A percentile compares a stretch with the other conserved stretches of the same genome.
phyloP scores from a whole-genome alignment of 2,797 vertebrate genomes.

The Paramormyrops hopkinsi region DNA sequence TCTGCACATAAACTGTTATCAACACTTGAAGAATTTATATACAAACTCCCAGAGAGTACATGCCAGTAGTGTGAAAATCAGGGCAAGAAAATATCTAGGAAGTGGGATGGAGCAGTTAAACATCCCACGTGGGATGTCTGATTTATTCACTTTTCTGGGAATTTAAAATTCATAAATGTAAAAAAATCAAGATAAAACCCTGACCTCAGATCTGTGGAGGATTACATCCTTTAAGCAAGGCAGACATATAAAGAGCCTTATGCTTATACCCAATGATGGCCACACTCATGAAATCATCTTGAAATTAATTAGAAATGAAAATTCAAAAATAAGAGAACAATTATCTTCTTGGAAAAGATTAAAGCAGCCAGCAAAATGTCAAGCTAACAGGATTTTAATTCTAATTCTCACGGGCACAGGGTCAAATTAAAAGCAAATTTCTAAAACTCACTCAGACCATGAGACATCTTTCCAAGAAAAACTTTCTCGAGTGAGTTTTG shows the following conservation, averaged over 20 bases:
- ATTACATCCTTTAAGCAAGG: background rate
- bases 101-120: background rate
- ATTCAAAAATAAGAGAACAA: background rate
- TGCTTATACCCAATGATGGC: background rate
- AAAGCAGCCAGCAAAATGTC: background rate
- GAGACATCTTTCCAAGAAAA: background rate
- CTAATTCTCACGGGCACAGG: background rate
- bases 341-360: background rate
- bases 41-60: background rate
- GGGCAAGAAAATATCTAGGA: background rate
- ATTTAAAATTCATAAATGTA: background rate
- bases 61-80: background rate
- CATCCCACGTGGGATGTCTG: background rate
- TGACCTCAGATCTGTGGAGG: background rate
- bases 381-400: background rate
- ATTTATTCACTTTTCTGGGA: conserved; percentile 4
- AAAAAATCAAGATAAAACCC: background rate
- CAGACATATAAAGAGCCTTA: background rate
- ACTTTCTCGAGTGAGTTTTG: background rate
- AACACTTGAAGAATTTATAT: background rate
- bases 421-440: background rate
- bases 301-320: background rate
- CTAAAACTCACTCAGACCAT: background rate
- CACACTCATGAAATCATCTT: background rate
- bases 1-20: conserved; percentile 8